A percentile compares a stretch with the other conserved stretches of the same genome.
Evolutionary conservation across 1,140 invertebrate genomes (phyloP).

Genomic region (Eciton burchellii): DNA sequence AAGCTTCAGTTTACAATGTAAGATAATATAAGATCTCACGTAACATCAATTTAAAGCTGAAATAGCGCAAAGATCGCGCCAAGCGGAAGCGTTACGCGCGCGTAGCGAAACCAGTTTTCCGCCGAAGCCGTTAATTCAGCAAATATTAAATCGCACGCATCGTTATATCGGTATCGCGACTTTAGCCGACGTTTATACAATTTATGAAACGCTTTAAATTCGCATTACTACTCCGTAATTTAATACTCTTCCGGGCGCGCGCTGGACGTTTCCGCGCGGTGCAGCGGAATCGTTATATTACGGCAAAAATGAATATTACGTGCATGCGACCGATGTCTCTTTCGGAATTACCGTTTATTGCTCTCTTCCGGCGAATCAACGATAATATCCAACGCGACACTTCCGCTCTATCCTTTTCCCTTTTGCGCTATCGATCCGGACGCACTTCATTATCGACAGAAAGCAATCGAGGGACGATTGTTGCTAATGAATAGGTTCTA

Average conservation of each 20-base stretch:
- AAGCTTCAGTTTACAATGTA: not conserved
- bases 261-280: constrained; percentile 15
- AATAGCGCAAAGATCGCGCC: constrained; percentile 12
- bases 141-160: constrained; percentile 6
- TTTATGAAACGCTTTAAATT: constrained; percentile 2
- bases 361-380: not conserved
- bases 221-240: constrained; percentile 42
- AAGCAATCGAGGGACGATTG: constrained; percentile 14
- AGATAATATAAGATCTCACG: not conserved
- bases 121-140: constrained; percentile 17
- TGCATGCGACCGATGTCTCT: not conserved
- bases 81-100: not conserved
- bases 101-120: constrained; percentile 24
- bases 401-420: not conserved
- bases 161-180: constrained; percentile 1
- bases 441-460: not conserved
- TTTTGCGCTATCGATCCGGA: constrained; percentile 23
- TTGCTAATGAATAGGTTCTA: constrained; percentile 56
- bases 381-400: constrained; percentile 6
- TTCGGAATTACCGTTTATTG: constrained; percentile 34
- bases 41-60: not conserved
- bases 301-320: constrained; percentile 10
- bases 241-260: not conserved
- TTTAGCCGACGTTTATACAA: not conserved
- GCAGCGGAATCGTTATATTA: constrained; percentile 17